A percentile compares a stretch with the other conserved stretches of the same genome.
Conservation (phyloP, 1,140 invertebrate genomes). For the Dinothrombium tinctorium region DNA sequence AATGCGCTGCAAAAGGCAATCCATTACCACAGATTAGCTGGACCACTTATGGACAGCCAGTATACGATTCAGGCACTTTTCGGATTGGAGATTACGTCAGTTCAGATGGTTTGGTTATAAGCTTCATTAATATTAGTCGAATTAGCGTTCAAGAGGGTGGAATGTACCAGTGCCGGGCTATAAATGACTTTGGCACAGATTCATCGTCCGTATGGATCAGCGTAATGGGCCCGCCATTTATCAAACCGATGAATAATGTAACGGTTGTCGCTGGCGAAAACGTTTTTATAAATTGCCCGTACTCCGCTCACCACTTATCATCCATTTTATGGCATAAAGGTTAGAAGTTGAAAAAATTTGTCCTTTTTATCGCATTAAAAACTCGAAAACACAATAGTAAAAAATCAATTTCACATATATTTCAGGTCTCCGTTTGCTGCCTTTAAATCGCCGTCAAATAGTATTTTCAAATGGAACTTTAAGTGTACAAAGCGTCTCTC, state of each 20-base stretch:
- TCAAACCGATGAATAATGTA: slow-evolving; percentile 12
- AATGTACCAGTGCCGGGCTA: slow-evolving; percentile 20
- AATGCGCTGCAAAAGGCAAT: slow-evolving; percentile 59
- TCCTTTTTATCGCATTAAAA: too few species aligned
- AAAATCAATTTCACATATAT: too few species aligned
- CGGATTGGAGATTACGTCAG: slow-evolving; percentile 15
- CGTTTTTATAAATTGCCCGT: slow-evolving; percentile 7
- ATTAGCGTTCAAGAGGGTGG: slow-evolving; percentile 18
- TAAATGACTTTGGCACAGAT: slow-evolving; percentile 23
- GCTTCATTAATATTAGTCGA: slow-evolving; percentile 54
- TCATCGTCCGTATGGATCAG: slow-evolving; percentile 17
- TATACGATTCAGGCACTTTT: slow-evolving; percentile 11
- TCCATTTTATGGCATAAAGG: neutral
- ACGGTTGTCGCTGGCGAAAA: slow-evolving; percentile 9
- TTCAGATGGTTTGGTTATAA: slow-evolving; percentile 38
- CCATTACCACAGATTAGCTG: slow-evolving; percentile 80
- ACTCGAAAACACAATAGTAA: too few species aligned
- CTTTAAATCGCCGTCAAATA: slow-evolving; percentile 21
- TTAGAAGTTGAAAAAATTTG: neutral
- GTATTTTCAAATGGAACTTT: slow-evolving; percentile 43
- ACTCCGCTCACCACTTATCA: neutral
- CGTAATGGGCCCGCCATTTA: slow-evolving; percentile 14
- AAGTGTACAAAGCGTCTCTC: slow-evolving; percentile 34
- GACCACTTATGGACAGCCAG: slow-evolving; percentile 45
- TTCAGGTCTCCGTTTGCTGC: slow-evolving; percentile 18